Percentiles rank a stretch among this genome's conserved stretches.
Conservation (phyloP, 2,113 vertebrate genomes). For the Oncorhynchus nerka region DNA sequence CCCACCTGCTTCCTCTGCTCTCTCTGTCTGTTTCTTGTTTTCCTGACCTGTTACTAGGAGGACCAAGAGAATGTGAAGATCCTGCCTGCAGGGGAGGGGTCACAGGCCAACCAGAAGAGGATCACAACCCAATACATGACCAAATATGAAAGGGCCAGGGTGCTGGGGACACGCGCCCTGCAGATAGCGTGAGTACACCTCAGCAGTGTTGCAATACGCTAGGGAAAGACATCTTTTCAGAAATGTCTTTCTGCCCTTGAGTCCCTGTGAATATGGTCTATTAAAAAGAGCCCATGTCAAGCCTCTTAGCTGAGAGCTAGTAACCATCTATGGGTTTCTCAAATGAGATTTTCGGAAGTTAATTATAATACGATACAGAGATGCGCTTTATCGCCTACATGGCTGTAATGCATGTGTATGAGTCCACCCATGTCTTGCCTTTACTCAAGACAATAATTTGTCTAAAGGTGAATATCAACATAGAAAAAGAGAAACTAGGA, state of each 20-base stretch:
- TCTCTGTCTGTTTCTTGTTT: background rate
- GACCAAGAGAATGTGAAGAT: constrained; percentile 95
- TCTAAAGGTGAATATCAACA: too few species aligned
- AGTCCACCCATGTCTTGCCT: too few species aligned
- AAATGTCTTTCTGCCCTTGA: background rate
- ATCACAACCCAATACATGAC: constrained; percentile 98
- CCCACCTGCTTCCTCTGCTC: background rate
- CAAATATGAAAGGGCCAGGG: constrained; percentile 92
- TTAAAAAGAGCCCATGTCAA: too few species aligned
- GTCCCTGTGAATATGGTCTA: background rate
- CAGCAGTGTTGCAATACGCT: background rate
- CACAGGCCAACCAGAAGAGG: constrained; percentile 92
- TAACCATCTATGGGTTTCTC: background rate
- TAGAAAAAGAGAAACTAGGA: too few species aligned
- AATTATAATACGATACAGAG: background rate
- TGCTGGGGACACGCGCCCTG: constrained; percentile 92
- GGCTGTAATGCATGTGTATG: too few species aligned
- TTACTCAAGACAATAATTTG: too few species aligned
- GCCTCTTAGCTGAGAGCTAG: too few species aligned
- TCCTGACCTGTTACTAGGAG: constrained; percentile 72
- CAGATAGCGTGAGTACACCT: constrained; percentile 92
- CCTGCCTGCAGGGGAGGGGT: constrained; percentile 89
- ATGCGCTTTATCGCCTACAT: too few species aligned
- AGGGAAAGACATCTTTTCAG: background rate
- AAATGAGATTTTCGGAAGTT: background rate